Evolutionary conservation across 2,888 invertebrate genomes (phyloP), one percentile per base, ranked within the genome.

Genomic region (Idaea dimidiata): DNA sequence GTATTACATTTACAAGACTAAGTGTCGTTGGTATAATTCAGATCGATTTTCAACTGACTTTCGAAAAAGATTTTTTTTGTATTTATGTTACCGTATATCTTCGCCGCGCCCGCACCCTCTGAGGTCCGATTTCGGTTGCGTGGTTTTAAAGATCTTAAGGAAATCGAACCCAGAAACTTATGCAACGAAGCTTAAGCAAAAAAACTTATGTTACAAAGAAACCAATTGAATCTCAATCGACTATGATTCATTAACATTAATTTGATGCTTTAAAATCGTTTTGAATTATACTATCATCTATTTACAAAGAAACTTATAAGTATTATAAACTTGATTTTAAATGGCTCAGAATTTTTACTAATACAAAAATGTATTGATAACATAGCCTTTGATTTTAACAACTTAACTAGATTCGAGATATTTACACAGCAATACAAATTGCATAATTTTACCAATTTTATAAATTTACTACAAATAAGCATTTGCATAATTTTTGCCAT

Each of bases 1-100:
- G 74, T 78, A 77, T 5, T 24, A 24, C 24, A 77, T 75, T 79
- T 61, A 75, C 68, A 70, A 72, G n/a, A n/a, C n/a, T n/a, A n/a
- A n/a, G 65, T 69, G 67, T 64, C 63, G 24, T 24, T 65, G 31
- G 58, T 17, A 18, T 54, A 61, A 18, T 69, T 58, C 61, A 67
- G 61, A 66, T 17, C 53, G 56, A 64, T 58, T 59, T 63, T 59
- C 57, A 62, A 63, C 18, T 10, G 8, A 43, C 8, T 8, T 8
- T 43, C 14, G 3, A 43, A 14, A 43, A 3, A 43, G 43, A n/a
- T n/a, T n/a, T n/a, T n/a, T n/a, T n/a, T n/a, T n/a, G n/a, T n/a
- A n/a, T n/a, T n/a, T n/a, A n/a, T n/a, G n/a, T n/a, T n/a, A n/a
- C n/a, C n/a, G n/a, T n/a, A n/a, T n/a, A n/a, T n/a, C n/a, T n/a